Percentiles rank a stretch among this genome's conserved stretches.
Evolutionary conservation across 2,797 vertebrate species (phyloP).

Genomic region (Sternarchorhynchus goeldii): DNA sequence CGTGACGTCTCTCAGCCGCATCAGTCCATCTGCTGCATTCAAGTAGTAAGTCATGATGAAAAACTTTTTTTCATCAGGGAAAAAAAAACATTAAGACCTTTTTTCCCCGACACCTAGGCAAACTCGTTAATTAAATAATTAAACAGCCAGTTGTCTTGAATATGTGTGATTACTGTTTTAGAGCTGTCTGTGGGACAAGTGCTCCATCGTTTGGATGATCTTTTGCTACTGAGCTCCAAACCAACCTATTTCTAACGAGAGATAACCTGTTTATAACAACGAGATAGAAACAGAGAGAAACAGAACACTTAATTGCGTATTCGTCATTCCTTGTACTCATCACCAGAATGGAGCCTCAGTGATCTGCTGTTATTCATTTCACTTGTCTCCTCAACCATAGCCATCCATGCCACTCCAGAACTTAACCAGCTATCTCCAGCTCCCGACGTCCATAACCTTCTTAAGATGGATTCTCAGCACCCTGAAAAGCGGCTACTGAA

Average conservation of each 20-base stretch:
- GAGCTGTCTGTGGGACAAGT: neutral
- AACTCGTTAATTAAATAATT: neutral
- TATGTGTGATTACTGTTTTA: neutral
- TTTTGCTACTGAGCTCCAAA: neutral
- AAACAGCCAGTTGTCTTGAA: conserved; percentile 1
- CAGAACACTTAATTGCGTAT: neutral
- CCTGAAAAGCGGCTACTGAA: too few species aligned
- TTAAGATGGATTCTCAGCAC: too few species aligned
- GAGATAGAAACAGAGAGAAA: neutral
- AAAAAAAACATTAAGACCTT: too few species aligned
- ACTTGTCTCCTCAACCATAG: conserved; percentile 3
- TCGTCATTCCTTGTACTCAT: neutral
- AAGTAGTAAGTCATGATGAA: neutral
- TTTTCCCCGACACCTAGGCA: neutral
- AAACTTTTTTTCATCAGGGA: too few species aligned
- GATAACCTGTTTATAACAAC: neutral
- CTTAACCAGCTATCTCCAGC: neutral
- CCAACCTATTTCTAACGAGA: neutral
- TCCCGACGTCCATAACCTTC: neutral
- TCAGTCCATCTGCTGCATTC: neutral
- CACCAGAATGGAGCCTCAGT: neutral
- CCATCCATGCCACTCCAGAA: too few species aligned
- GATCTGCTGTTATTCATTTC: neutral
- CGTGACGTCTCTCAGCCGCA: conserved; percentile 33
- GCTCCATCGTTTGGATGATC: neutral